A percentile compares a stretch with the other conserved stretches of the same genome.
These are phyloP conservation scores for Sebastes cheni DNA, from an alignment of 2,797 vertebrate genomes.

Conservation along the genomic window DNA sequence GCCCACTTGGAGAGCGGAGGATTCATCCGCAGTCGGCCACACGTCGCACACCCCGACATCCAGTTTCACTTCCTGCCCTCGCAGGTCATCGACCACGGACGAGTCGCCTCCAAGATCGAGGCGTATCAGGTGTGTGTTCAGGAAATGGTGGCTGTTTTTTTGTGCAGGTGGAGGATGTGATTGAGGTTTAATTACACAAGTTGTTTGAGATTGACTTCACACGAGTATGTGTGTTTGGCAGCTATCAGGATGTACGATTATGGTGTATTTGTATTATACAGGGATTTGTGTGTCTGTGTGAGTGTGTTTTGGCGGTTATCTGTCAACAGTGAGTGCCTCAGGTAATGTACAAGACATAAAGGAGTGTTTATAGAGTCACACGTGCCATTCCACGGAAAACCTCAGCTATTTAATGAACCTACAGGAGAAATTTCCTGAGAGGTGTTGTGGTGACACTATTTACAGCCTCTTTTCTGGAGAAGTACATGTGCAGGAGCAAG, in stretches of 20 bases:
- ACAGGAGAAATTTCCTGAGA: neutral
- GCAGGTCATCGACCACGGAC: constrained; percentile 95
- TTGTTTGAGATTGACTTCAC: neutral
- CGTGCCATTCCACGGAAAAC: neutral
- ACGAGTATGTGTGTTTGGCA: neutral
- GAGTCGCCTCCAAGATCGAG: constrained; percentile 85
- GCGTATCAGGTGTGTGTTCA: constrained; percentile 90
- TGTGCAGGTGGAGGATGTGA: neutral
- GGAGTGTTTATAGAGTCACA: neutral
- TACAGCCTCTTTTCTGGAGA: neutral
- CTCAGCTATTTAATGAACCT: neutral
- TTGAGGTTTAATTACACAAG: neutral
- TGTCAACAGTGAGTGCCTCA: neutral
- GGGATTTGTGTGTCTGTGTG: neutral
- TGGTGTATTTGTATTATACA: neutral
- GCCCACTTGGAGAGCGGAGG: constrained; percentile 95
- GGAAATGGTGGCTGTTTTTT: neutral
- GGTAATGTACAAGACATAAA: neutral
- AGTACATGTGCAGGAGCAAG: neutral
- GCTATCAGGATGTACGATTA: neutral
- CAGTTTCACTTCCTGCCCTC: constrained; percentile 98
- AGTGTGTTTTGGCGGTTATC: neutral
- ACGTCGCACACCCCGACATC: constrained; percentile 90
- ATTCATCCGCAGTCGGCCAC: constrained; percentile 90
- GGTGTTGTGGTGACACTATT: neutral